These are phyloP conservation scores for Pogonus chalceus DNA, from an alignment of 1,140 invertebrate species.

Conservation along the genomic window DNA sequence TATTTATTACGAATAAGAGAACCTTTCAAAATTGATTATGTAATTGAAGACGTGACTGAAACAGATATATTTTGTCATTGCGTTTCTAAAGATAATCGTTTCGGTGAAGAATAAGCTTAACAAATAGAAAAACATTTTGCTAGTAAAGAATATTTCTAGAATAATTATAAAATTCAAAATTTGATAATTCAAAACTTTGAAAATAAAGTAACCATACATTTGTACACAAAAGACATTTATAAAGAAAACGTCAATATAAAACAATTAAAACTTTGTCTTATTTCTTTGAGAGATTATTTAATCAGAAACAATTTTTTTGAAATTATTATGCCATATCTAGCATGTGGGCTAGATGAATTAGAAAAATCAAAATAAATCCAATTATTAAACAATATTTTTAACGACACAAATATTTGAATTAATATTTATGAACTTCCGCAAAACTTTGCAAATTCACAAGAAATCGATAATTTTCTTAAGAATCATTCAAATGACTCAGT, in stretches of 20 bases:
- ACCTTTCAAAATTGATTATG: background rate
- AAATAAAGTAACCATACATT: background rate
- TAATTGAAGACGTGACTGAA: background rate
- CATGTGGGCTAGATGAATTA: background rate
- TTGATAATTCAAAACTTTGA: background rate
- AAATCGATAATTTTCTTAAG: too few species aligned
- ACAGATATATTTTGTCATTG: background rate
- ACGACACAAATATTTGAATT: background rate
- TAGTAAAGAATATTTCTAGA: background rate
- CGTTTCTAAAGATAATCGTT: background rate
- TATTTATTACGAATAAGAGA: conserved; percentile 23
- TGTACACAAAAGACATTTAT: background rate
- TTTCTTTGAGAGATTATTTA: background rate
- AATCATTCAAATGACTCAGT: too few species aligned
- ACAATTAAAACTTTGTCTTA: background rate
- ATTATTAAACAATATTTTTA: background rate
- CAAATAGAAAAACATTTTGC: background rate
- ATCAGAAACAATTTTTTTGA: background rate
- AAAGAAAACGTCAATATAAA: background rate
- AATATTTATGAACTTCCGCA: too few species aligned
- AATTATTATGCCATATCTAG: background rate
- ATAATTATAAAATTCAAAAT: background rate
- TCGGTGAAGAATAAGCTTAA: background rate
- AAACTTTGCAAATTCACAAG: too few species aligned
- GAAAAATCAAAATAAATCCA: too few species aligned